phyloP scores from a whole-genome alignment of 1,140 invertebrate species.

The Cyclargus thomasi region DNA sequence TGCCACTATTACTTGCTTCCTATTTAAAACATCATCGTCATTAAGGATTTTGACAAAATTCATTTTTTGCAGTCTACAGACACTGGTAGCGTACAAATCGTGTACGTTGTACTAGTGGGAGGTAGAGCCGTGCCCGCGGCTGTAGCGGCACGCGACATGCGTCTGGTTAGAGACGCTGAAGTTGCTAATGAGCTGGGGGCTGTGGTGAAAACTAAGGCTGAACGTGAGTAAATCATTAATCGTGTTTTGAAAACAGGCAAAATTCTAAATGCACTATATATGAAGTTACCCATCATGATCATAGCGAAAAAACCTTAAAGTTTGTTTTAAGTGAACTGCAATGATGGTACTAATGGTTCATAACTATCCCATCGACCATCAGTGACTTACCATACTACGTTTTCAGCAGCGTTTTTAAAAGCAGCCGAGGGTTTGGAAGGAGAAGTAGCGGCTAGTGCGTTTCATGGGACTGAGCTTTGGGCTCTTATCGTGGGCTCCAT shows the following conservation, averaged over 20 bases:
- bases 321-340: too few relatives aligned
- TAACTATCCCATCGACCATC: too few relatives aligned
- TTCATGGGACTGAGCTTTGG: constrained; percentile 76
- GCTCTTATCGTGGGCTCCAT: constrained; percentile 56
- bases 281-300: too few relatives aligned
- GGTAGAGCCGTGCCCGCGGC: constrained; percentile 85
- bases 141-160: constrained; percentile 87
- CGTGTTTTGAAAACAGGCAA: too few relatives aligned
- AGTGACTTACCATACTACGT: too few relatives aligned
- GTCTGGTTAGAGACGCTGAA: constrained; percentile 82
- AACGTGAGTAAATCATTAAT: constrained; percentile 79
- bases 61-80: constrained; percentile 45
- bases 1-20: too few relatives aligned
- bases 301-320: too few relatives aligned
- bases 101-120: constrained; percentile 86
- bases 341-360: too few relatives aligned
- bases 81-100: constrained; percentile 73
- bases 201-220: constrained; percentile 86
- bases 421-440: constrained; percentile 79
- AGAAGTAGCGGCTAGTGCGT: constrained; percentile 68
- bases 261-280: too few relatives aligned
- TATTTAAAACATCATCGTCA: too few relatives aligned
- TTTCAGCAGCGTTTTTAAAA: constrained; percentile 80
- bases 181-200: constrained; percentile 83
- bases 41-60: background rate